A percentile compares a stretch with the other conserved stretches of the same genome.
Conservation (phyloP, 2,888 invertebrate species). For the Antheraea yamamai region DNA sequence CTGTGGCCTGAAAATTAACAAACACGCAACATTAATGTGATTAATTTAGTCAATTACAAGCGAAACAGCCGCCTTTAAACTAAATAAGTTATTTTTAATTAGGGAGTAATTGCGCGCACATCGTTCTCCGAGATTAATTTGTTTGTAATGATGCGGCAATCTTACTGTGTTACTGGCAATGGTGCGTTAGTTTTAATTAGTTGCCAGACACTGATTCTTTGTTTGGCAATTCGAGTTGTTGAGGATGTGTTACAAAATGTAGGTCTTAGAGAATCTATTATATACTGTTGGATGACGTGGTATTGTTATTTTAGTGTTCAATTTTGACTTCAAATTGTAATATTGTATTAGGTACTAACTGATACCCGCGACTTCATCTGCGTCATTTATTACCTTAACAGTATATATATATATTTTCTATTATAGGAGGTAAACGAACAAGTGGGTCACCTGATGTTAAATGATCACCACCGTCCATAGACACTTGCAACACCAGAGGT, state of each 20-base stretch:
- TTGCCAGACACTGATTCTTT: slow-evolving; percentile 24
- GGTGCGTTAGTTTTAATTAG: slow-evolving; percentile 34
- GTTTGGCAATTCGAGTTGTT: slow-evolving; percentile 17
- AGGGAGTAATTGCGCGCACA: slow-evolving; percentile 68
- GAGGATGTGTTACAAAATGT: slow-evolving; percentile 1
- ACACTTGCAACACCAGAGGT: too few relatives aligned
- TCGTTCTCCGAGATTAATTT: slow-evolving; percentile 42
- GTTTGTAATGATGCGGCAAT: slow-evolving; percentile 48
- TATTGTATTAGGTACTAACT: too few relatives aligned
- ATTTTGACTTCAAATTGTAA: too few relatives aligned
- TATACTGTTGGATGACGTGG: neutral
- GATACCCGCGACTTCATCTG: too few relatives aligned
- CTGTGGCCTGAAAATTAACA: slow-evolving; percentile 73
- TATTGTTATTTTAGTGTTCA: neutral
- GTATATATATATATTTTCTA: too few relatives aligned
- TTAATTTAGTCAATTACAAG: slow-evolving; percentile 74
- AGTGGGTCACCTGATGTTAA: too few relatives aligned
- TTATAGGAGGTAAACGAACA: too few relatives aligned
- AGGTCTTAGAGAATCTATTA: neutral
- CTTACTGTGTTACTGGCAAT: slow-evolving; percentile 38
- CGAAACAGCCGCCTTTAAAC: slow-evolving; percentile 56
- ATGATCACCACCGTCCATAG: too few relatives aligned
- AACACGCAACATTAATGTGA: slow-evolving; percentile 75
- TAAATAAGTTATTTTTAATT: slow-evolving; percentile 81
- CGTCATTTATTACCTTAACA: too few relatives aligned